Base-by-base conservation (phyloP, 1,140 invertebrate species). In the Papilio xuthus region DNA sequence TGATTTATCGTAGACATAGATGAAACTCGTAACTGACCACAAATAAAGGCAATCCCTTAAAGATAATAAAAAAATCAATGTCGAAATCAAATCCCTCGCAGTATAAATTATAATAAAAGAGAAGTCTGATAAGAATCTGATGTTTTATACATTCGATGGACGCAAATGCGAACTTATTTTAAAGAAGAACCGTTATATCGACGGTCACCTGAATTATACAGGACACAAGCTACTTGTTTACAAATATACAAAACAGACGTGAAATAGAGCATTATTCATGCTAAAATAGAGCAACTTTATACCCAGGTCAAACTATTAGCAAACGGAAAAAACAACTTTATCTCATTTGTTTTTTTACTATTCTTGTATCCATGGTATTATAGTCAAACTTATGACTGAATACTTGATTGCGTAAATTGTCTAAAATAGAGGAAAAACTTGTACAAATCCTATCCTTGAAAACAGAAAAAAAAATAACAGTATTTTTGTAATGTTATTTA, bases 151-250 rank as follows among this genome's bases (percentile, higher is more conserved):
- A 71, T 71, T 20, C 41, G 41, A 20, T 13, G 18, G 41, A 71
- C n/a, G 37, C 9, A 44, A 41, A 71, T 71, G 70, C n/a, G 8
- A 20, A 71, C 41, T 44, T n/a, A 41, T 71, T n/a, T n/a, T 44
- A 15, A 71, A 10, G 60, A 60, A 32, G 78, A 50, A 32, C 81
- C 81, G 81, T 82, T 80, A 82, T 47, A 72, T 76, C 78, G 79
- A 80, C 76, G 75, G 53, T 75, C 70, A 67, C 13, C 26, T 18
- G 15, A 73, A 26, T 41, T 73, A 73, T 73, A 23, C 41, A 73
- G 37, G 42, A 73, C 9, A 73, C 42, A 23, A n/a, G 37, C 23
- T 67, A 32, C 3, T 67, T 67, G 26, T 67, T 67, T 28, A 67
- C 60, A 10, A 32, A 28, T 32, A 63, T 63, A 67, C 26, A 67